Evolutionary conservation across 2,888 invertebrate genomes (phyloP), one percentile per base, ranked within the genome.

Genomic region (Drosophila cognata): DNA sequence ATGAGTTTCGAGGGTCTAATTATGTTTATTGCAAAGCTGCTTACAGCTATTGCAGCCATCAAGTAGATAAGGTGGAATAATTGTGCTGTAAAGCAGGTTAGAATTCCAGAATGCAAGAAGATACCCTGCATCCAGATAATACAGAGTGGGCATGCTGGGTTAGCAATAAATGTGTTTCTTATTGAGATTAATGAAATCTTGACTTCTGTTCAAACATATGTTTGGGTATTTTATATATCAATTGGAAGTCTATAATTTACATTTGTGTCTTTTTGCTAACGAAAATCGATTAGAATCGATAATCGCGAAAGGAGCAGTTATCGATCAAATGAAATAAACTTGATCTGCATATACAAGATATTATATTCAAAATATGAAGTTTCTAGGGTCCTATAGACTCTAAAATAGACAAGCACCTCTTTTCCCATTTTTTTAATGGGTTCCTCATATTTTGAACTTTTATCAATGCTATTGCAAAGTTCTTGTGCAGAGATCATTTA

Each of bases 341-440:
- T 25, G 25, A 16, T 46, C 2, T 21, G 21, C 5, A 5, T 5
- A 4, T 11, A 11, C 4, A n/a, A n/a, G 1, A 43, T 2, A 1
- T 11, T 1, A 43, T 43, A 6, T 21, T 43, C 21, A 1, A 21
- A 21, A 21, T 21, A 41, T 10, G 10, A n/a, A 41, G 21, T 21
- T 0, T 43, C 1, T 1, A 11, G 21, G 0, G 0, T 21, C 21
- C 6, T 11, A 21, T 21, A 0, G 11, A 11, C 5, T 43, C 21
- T 5, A 11, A 21, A 41, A 21, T 11, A 5, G 21, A 5, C 21
- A 8, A 33, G 10, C 33, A 28, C 4, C 4, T 28, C 28, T 28
- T 28, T 4, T 28, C 28, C 28, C 28, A 28, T 28, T 28, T 28
- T 28, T 28, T 28, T 28, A 28, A 4, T 28, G 28, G 28, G 28